phyloP scores from a whole-genome alignment of 1,140 invertebrate genomes.

The Zaprionus lachaisei region DNA sequence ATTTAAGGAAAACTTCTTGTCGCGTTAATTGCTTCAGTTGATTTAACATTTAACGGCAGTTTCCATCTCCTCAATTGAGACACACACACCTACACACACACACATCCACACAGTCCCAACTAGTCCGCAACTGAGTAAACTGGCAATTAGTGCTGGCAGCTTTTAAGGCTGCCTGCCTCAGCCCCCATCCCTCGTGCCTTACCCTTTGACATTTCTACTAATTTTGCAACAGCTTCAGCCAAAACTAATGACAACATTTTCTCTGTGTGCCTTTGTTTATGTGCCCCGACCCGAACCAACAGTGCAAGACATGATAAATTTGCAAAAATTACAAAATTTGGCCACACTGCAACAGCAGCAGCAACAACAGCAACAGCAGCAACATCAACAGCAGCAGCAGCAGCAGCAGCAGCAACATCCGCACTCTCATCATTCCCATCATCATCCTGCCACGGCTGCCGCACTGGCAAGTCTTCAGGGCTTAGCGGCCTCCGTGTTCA shows the following conservation, averaged over 20 bases:
- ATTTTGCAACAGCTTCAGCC: constrained; percentile 52
- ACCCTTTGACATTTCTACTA: constrained; percentile 39
- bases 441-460: constrained; percentile 84
- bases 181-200: neutral
- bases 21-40: neutral
- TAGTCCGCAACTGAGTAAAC: constrained; percentile 37
- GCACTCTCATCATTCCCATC: constrained; percentile 82
- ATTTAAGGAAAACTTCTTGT: neutral
- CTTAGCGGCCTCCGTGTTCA: constrained; percentile 89
- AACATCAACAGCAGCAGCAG: constrained; percentile 51
- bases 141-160: constrained; percentile 64
- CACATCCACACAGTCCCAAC: constrained; percentile 1
- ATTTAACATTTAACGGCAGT: constrained; percentile 25
- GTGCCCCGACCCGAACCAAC: constrained; percentile 20
- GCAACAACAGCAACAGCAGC: constrained; percentile 59
- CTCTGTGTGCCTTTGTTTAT: constrained; percentile 45
- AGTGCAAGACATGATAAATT: constrained; percentile 91
- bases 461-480: constrained; percentile 89
- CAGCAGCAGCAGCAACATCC: constrained; percentile 59
- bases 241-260: constrained; percentile 80
- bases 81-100: constrained; percentile 38
- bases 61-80: constrained; percentile 41
- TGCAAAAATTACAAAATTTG: constrained; percentile 91
- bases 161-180: constrained; percentile 29
- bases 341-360: constrained; percentile 85